A percentile compares a stretch with the other conserved stretches of the same genome.
phyloP scores from a whole-genome alignment of 1,140 invertebrate species.

The Bombus balteatus region DNA sequence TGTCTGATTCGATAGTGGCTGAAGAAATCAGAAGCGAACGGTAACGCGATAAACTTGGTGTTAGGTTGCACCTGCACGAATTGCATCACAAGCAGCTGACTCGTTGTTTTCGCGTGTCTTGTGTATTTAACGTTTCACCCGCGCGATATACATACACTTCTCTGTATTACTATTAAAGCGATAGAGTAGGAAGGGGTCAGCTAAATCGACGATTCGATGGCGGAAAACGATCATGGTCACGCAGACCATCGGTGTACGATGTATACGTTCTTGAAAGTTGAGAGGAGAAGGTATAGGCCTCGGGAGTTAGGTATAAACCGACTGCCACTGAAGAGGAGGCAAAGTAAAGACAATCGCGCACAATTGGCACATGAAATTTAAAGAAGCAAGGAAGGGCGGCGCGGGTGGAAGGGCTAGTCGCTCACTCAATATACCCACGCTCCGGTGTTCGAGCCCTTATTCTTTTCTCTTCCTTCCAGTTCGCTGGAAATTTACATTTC shows the following conservation, averaged over 20 bases:
- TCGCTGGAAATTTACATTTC: conserved; percentile 83
- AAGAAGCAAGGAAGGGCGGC: conserved; percentile 72
- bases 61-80: conserved; percentile 48
- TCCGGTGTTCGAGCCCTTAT: conserved; percentile 79
- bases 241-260: conserved; percentile 3
- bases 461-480: conserved; percentile 82
- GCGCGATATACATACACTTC: background rate
- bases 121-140: conserved; percentile 17
- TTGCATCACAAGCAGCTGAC: conserved; percentile 38
- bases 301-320: conserved; percentile 42
- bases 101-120: conserved; percentile 23
- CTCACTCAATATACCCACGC: conserved; percentile 79
- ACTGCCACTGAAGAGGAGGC: conserved; percentile 64
- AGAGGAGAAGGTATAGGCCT: background rate
- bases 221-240: conserved; percentile 10
- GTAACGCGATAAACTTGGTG: conserved; percentile 26
- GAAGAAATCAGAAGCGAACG: conserved; percentile 5
- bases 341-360: conserved; percentile 80
- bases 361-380: conserved; percentile 83
- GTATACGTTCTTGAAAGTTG: background rate
- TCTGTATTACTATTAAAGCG: conserved; percentile 2
- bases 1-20: background rate
- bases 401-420: conserved; percentile 65
- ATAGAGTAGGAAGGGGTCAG: conserved; percentile 2
- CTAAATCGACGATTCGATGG: conserved; percentile 8